These are phyloP conservation scores for Drosophila orena DNA, from an alignment of 1,140 invertebrate genomes.

Conservation along the genomic window DNA sequence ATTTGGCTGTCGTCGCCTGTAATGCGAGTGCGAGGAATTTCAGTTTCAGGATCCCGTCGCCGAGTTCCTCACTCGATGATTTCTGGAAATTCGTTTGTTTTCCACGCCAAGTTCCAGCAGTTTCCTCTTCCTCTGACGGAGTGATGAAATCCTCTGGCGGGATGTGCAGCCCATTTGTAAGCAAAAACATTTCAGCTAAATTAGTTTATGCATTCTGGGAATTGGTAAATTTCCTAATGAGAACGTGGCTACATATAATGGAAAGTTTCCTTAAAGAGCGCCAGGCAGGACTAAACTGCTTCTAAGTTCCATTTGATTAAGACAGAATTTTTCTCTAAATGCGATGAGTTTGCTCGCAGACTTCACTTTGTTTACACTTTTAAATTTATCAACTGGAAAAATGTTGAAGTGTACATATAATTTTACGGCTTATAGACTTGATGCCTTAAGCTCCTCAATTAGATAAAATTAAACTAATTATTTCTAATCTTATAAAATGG, in stretches of 20 bases:
- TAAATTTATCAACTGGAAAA: too few species aligned
- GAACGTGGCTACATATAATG: conserved; percentile 35
- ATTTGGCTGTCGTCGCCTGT: conserved; percentile 71
- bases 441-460: too few species aligned
- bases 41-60: conserved; percentile 22
- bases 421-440: too few species aligned
- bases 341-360: too few species aligned
- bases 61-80: conserved; percentile 34
- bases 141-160: conserved; percentile 68
- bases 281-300: background rate
- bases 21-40: conserved; percentile 68
- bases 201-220: conserved; percentile 76
- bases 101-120: conserved; percentile 61
- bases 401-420: too few species aligned
- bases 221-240: conserved; percentile 73
- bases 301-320: conserved; percentile 11
- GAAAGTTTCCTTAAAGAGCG: conserved; percentile 24
- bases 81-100: conserved; percentile 64
- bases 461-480: too few species aligned
- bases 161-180: conserved; percentile 69
- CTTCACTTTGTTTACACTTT: too few species aligned
- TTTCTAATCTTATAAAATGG: too few species aligned
- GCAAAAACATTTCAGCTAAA: conserved; percentile 82
- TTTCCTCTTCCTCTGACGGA: conserved; percentile 38
- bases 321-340: background rate